phyloP scores from a whole-genome alignment of 2,797 vertebrate genomes.

The Zenarchopterus dispar region DNA sequence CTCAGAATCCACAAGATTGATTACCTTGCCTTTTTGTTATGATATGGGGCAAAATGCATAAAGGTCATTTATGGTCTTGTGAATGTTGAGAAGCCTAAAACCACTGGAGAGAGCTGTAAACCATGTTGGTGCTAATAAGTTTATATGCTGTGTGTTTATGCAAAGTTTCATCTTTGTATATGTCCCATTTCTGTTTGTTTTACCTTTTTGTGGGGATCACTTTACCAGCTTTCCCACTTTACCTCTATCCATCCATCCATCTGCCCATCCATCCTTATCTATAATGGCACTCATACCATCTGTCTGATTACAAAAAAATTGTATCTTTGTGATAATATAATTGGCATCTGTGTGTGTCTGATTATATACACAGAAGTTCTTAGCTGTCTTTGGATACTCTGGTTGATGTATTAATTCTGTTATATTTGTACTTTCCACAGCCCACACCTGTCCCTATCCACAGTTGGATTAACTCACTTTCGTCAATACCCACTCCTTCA shows the following conservation, averaged over 20 bases:
- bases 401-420: conserved; percentile 39
- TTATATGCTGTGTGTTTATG: not conserved
- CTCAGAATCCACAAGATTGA: conserved; percentile 60
- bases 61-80: conserved; percentile 62
- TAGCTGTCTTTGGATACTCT: not conserved
- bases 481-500: conserved; percentile 52
- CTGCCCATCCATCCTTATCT: too few relatives aligned
- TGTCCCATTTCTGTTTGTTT: too few relatives aligned
- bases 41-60: conserved; percentile 23
- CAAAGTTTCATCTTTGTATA: not conserved
- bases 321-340: too few relatives aligned
- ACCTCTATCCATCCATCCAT: too few relatives aligned
- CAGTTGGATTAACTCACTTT: conserved; percentile 60
- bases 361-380: not conserved
- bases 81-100: conserved; percentile 30
- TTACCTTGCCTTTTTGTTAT: conserved; percentile 47
- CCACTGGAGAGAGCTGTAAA: not conserved
- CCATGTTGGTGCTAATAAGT: too few relatives aligned
- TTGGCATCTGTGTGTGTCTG: conserved; percentile 1
- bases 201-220: too few relatives aligned
- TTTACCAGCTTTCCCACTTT: too few relatives aligned
- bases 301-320: too few relatives aligned
- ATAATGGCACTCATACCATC: too few relatives aligned
- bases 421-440: conserved; percentile 52
- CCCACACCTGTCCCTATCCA: conserved; percentile 54